Evolutionary conservation across 2,888 invertebrate genomes (phyloP).

Genomic region (Dusona sp.): DNA sequence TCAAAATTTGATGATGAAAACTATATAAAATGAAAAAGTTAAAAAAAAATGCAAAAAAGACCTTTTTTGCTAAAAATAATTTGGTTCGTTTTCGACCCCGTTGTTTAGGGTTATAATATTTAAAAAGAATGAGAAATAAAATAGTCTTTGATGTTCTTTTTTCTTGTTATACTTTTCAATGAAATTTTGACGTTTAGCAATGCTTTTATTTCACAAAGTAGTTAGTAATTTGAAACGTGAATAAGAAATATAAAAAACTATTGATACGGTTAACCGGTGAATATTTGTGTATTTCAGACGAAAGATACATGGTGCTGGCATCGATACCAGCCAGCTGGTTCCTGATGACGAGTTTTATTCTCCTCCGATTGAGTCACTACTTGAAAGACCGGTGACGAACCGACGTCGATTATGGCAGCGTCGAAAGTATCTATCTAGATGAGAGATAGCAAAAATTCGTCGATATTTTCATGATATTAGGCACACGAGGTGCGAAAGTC

Average conservation of each 20-base stretch:
- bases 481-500: constrained; percentile 4
- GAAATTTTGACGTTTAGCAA: background rate
- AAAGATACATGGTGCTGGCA: constrained; percentile 91
- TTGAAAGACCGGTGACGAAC: constrained; percentile 80
- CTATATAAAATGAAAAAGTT: too few species aligned
- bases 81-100: too few species aligned
- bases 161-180: background rate
- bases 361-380: constrained; percentile 81
- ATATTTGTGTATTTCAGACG: constrained; percentile 87
- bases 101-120: too few species aligned
- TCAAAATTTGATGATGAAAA: too few species aligned
- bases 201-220: background rate
- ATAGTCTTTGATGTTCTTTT: background rate
- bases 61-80: too few species aligned
- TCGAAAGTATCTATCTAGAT: constrained; percentile 32
- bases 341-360: constrained; percentile 89
- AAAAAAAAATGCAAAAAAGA: too few species aligned
- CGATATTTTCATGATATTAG: constrained; percentile 38
- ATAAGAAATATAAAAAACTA: background rate
- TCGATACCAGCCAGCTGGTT: constrained; percentile 93
- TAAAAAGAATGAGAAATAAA: background rate
- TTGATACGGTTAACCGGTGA: background rate
- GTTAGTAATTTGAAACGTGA: background rate
- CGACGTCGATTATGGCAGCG: constrained; percentile 32
- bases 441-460: constrained; percentile 54